These are phyloP conservation scores for Choristoneura rosaceana DNA, from an alignment of 2,888 invertebrate genomes.

Conservation along the genomic window DNA sequence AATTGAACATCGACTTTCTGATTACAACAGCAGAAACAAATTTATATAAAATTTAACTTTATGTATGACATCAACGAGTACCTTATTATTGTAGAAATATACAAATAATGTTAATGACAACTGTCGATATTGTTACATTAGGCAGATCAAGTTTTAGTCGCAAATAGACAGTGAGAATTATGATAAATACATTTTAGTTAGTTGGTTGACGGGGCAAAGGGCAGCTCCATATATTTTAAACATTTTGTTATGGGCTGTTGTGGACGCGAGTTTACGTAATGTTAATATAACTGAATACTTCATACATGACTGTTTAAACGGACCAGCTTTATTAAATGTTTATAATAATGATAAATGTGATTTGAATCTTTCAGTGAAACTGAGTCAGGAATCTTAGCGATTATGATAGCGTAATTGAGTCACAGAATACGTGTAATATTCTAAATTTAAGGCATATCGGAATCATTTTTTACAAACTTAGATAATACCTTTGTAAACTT, in stretches of 20 bases:
- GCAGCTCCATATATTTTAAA: conserved; percentile 47
- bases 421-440: conserved; percentile 51
- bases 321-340: conserved; percentile 75
- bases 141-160: conserved; percentile 56
- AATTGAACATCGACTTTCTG: conserved; percentile 30
- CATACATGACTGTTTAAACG: conserved; percentile 63
- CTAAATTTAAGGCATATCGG: conserved; percentile 62
- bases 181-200: conserved; percentile 38
- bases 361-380: conserved; percentile 68
- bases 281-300: conserved; percentile 54
- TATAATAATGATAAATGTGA: conserved; percentile 45
- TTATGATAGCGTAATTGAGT: conserved; percentile 57
- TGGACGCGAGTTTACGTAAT: conserved; percentile 69
- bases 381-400: conserved; percentile 62
- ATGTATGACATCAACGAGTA: conserved; percentile 40
- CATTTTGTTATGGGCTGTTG: conserved; percentile 65
- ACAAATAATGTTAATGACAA: conserved; percentile 53
- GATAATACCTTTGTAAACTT: conserved; percentile 13
- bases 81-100: conserved; percentile 38
- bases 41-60: conserved; percentile 24
- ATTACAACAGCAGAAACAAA: conserved; percentile 21
- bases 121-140: conserved; percentile 68
- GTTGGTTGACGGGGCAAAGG: conserved; percentile 19
- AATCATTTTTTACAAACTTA: conserved; percentile 43
- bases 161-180: conserved; percentile 42